These are phyloP conservation scores for Pseudococcus viburni DNA, from an alignment of 2,888 invertebrate genomes.

Conservation along the genomic window DNA sequence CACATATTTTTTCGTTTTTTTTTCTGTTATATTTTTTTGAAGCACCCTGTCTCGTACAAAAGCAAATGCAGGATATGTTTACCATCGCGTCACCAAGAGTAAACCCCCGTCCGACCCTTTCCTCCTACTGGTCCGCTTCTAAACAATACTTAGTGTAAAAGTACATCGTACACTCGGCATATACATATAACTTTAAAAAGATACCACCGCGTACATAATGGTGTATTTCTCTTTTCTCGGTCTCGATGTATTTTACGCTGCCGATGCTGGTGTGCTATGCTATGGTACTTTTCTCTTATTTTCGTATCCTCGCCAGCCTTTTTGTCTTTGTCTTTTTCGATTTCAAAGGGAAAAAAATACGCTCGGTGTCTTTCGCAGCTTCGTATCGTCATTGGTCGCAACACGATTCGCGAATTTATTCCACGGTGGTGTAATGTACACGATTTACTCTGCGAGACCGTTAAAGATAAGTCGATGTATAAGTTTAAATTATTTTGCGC, in stretches of 20 bases:
- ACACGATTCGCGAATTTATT: constrained; percentile 7
- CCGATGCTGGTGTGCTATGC: background rate
- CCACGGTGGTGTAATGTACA: background rate
- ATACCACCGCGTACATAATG: background rate
- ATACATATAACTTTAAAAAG: background rate
- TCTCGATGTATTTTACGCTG: background rate
- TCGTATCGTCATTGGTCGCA: background rate
- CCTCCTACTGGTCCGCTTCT: background rate
- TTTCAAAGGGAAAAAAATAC: background rate
- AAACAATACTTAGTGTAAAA: background rate
- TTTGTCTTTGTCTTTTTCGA: background rate
- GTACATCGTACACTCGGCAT: background rate
- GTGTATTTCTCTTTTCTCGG: background rate
- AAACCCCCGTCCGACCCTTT: background rate
- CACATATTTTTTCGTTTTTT: background rate
- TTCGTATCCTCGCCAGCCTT: background rate
- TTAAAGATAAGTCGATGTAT: background rate
- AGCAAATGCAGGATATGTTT: background rate
- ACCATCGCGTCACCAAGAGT: background rate
- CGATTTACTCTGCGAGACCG: background rate
- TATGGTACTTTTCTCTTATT: background rate
- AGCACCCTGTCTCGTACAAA: background rate
- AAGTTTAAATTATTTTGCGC: background rate
- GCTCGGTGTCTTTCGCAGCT: background rate
- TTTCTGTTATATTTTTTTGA: background rate